Evolutionary conservation across 2,113 vertebrate species (phyloP), one percentile per base, ranked within the genome.

Genomic region (Semnornis frantzii): DNA sequence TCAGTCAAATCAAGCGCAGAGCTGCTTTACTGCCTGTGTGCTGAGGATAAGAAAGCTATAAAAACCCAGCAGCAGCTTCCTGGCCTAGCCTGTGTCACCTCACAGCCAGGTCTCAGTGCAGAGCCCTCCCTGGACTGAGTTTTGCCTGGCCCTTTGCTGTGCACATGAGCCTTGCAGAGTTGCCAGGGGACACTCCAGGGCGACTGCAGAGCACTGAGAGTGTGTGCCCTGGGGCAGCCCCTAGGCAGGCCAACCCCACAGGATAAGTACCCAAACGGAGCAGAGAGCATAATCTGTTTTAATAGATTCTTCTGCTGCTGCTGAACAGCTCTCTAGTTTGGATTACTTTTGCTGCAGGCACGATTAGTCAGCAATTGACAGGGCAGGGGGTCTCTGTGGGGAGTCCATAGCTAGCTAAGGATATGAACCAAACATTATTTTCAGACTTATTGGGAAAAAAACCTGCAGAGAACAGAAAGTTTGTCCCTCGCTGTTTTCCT

Each of bases 281-380:
- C 85, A 78, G 79, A n/a, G 57, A 80, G 85, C 82, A 68, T 85
- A 11, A 89, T 85, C 85, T 86, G 65, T 62, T 96, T 83, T 87
- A 96, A 88, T 84, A 90, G 76, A 63, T 72, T 76, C 76, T 95
- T 71, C 90, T 93, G 69, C 79, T 87, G 84, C 89, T 93, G 82
- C 69, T 58, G 87, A 91, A 31, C 19, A 95, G 44, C 54, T 85
- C 85, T 86, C 80, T 48, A 34, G 82, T 65, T 78, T 2, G 33
- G 94, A 85, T 94, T 92, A 87, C 82, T 85, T 94, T 80, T 97
- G 89, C 91, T 96, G 89, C 82, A 74, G 82, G 89, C 85, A 69
- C 44, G 65, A 91, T 95, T 91, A 94, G 91, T 92, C 93, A 91
- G 96, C 93, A 93, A 74, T 85, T 90, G 93, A 63, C 65, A 82